Evolutionary conservation across 2,888 invertebrate species (phyloP), one percentile per base, ranked within the genome.

Genomic region (Tetragnatha montana): DNA sequence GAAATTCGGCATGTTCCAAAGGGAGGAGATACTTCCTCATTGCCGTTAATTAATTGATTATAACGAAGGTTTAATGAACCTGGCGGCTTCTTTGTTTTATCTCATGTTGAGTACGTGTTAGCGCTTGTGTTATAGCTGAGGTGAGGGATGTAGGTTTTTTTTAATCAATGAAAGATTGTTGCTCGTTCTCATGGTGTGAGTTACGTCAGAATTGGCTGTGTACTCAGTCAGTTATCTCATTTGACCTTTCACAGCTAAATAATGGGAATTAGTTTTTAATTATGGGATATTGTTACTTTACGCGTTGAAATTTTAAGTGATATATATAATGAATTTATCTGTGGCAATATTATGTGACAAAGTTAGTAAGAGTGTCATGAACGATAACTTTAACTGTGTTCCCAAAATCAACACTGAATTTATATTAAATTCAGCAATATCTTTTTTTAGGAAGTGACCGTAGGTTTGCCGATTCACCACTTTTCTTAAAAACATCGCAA

Each of bases 1-100:
- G 60, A 17, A 35, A 17, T 60, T 14, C 17, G 8, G 35, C 60
- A 60, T 60, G 60, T 17, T 60, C 17, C 17, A 60, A 60, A 60
- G 60, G 60, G 60, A 60, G 60, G 60, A 14, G 60, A 12, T 17
- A 60, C 60, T 22, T 78, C 60, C 22, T 22, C 22, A 10, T 14
- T 60, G 6, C 21, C 21, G 51, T 21, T 47, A 60, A 78, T 78
- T 60, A 60, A 78, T 68, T 60, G 60, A 60, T 10, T 60, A 78
- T 78, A 60, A 22, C 51, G 22, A 60, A 78, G 60, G 78, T 60
- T 60, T 17, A 60, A 60, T 60, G 8, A 68, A 22, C 19, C 60
- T 22, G 7, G 8, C 50, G 17, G 17, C 8, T 6, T 35, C 17
- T 78, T 22, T 14, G 12, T 78, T 0, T 68, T 12, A 60, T 60